phyloP scores from a whole-genome alignment of 2,888 invertebrate genomes.

The Neocrepidodera transversa region DNA sequence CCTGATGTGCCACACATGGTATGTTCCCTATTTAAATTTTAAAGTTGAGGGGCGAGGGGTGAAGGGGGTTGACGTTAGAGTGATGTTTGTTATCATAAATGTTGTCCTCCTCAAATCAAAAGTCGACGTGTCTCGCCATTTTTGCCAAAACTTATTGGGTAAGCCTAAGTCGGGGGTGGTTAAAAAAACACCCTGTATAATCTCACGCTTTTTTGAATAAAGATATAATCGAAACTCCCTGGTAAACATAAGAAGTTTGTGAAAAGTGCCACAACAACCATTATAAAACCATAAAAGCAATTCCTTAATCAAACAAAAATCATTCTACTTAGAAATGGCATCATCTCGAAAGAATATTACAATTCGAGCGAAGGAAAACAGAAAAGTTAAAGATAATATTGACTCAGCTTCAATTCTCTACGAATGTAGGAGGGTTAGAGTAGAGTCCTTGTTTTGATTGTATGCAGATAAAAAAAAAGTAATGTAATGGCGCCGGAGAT shows the following conservation, averaged over 20 bases:
- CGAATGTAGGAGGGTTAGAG: conserved; percentile 27
- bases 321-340: conserved; percentile 15
- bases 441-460: conserved; percentile 35
- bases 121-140: too few relatives aligned
- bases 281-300: conserved; percentile 30
- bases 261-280: conserved; percentile 5
- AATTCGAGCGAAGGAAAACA: conserved; percentile 21
- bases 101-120: too few relatives aligned
- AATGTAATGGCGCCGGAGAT: conserved; percentile 27
- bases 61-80: too few relatives aligned
- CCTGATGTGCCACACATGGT: too few relatives aligned
- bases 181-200: too few relatives aligned
- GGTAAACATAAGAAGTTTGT: conserved; percentile 1
- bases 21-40: too few relatives aligned
- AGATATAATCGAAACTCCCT: neutral
- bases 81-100: too few relatives aligned
- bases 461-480: conserved; percentile 32
- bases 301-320: conserved; percentile 28
- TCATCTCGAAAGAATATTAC: conserved; percentile 18
- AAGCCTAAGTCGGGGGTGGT: too few relatives aligned
- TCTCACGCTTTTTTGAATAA: too few relatives aligned
- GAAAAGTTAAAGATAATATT: conserved; percentile 27
- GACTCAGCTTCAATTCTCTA: conserved; percentile 20
- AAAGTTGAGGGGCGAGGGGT: too few relatives aligned
- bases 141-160: too few relatives aligned